Evolutionary conservation across 2,888 invertebrate species (phyloP), one percentile per base, ranked within the genome.

Genomic region (Eilema sororculum): DNA sequence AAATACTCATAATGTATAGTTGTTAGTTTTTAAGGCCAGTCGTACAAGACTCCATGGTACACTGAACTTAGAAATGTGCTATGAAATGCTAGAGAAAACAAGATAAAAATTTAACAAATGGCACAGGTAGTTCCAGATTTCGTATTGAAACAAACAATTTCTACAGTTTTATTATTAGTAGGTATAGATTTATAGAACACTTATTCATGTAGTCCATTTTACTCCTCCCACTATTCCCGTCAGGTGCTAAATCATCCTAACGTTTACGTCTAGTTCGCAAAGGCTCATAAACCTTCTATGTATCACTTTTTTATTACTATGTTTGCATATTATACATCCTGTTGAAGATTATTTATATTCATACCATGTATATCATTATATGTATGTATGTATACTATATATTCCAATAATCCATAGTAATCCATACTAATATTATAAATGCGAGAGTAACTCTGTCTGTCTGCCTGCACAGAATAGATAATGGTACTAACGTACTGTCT

Each of bases 241-340:
- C n/a, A 9, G n/a, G 52, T 52, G 52, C 52, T 52, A 52, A 52
- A 52, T 52, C n/a, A 52, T 52, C 9, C 8, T n/a, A n/a, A 52
- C 52, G 52, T 9, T n/a, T 52, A 52, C n/a, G n/a, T 52, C 52
- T 9, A 52, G 20, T 52, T 52, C 52, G 52, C 20, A 52, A 52
- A 52, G 52, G 52, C 52, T 52, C 52, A 52, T 52, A 52, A 52
- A 52, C 52, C n/a, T 52, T 46, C 20, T n/a, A 52, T 52, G 52
- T 20, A 52, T n/a, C n/a, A 52, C 52, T 52, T 52, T 46, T 52
- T 52, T 52, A 52, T 52, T 52, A 9, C 20, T n/a, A 52, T 52
- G n/a, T 52, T 52, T 46, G 46, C 46, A 46, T 46, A 20, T 41
- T 46, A 52, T n/a, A 52, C 9, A 52, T n/a, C 52, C 52, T 52